These are phyloP conservation scores for Galaxias olidus DNA, from an alignment of 2,797 vertebrate species.

Conservation along the genomic window DNA sequence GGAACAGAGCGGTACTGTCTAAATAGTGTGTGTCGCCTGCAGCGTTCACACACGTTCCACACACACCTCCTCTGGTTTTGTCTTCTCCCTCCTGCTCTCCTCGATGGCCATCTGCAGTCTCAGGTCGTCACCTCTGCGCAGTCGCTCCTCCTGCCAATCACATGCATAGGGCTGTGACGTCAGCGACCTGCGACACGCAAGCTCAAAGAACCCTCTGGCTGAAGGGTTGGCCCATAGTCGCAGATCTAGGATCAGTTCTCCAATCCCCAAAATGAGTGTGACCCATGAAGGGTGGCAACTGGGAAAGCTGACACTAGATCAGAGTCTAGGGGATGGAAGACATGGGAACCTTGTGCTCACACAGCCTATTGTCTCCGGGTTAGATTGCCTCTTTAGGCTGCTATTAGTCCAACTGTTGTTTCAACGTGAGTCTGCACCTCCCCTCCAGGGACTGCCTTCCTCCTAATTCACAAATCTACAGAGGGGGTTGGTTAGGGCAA, in stretches of 20 bases:
- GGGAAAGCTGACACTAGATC: conserved; percentile 20
- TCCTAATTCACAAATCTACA: too few relatives aligned
- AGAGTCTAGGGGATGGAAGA: background rate
- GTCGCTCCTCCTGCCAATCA: conserved; percentile 86
- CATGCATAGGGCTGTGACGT: conserved; percentile 49
- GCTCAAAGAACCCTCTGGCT: conserved; percentile 6
- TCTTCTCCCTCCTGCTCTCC: conserved; percentile 88
- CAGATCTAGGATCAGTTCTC: conserved; percentile 27
- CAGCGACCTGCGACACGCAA: conserved; percentile 33
- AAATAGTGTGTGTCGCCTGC: conserved; percentile 22
- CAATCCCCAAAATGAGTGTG: conserved; percentile 5
- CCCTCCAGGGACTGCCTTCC: too few relatives aligned
- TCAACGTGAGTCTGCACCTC: too few relatives aligned
- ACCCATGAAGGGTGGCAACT: background rate
- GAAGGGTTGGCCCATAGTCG: conserved; percentile 10
- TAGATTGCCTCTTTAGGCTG: too few relatives aligned
- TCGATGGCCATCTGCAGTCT: conserved; percentile 94
- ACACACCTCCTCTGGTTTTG: conserved; percentile 84
- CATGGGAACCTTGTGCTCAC: too few relatives aligned
- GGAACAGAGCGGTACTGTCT: conserved; percentile 57
- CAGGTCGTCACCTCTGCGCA: conserved; percentile 89
- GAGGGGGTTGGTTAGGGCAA: too few relatives aligned
- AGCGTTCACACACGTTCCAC: conserved; percentile 19
- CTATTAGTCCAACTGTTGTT: too few relatives aligned
- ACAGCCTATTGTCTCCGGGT: too few relatives aligned